Conservation (phyloP, 2,113 vertebrate genomes). For the Paracanthobrama guichenoti region DNA sequence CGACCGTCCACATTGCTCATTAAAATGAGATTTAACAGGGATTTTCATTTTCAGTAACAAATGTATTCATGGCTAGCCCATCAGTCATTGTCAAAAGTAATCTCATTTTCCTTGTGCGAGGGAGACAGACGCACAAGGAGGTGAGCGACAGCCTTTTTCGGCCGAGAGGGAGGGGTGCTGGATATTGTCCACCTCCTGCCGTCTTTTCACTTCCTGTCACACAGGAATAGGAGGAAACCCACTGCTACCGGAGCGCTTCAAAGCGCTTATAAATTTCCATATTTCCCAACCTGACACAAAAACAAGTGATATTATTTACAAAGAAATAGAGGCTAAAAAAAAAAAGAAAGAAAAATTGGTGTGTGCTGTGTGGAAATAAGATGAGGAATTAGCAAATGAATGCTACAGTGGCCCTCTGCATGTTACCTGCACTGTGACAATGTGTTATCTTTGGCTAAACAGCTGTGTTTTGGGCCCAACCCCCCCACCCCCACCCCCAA, state of each 20-base stretch:
- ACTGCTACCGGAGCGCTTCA: not conserved
- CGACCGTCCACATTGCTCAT: slow-evolving; percentile 56
- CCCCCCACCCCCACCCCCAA: not conserved
- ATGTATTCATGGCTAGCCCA: slow-evolving; percentile 60
- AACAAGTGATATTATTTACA: slow-evolving; percentile 56
- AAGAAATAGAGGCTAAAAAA: slow-evolving; percentile 21
- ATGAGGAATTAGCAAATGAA: slow-evolving; percentile 59
- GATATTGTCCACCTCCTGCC: slow-evolving; percentile 27
- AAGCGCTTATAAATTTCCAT: slow-evolving; percentile 25
- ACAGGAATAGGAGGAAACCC: not conserved
- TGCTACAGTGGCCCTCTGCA: slow-evolving; percentile 52
- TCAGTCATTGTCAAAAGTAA: slow-evolving; percentile 65
- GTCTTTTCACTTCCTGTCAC: slow-evolving; percentile 5
- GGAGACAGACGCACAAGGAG: slow-evolving; percentile 40
- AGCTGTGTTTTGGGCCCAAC: slow-evolving; percentile 56
- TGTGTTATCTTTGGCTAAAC: slow-evolving; percentile 62
- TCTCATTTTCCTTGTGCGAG: slow-evolving; percentile 58
- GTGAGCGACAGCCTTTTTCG: slow-evolving; percentile 20
- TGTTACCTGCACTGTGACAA: slow-evolving; percentile 55
- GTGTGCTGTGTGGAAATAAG: slow-evolving; percentile 44
- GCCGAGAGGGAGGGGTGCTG: slow-evolving; percentile 1
- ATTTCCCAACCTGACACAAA: not conserved
- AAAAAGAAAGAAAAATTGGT: not conserved
- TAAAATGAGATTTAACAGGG: slow-evolving; percentile 65
- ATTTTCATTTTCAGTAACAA: slow-evolving; percentile 62